phyloP scores from a whole-genome alignment of 2,797 vertebrate genomes.

The Crax fasciolata region DNA sequence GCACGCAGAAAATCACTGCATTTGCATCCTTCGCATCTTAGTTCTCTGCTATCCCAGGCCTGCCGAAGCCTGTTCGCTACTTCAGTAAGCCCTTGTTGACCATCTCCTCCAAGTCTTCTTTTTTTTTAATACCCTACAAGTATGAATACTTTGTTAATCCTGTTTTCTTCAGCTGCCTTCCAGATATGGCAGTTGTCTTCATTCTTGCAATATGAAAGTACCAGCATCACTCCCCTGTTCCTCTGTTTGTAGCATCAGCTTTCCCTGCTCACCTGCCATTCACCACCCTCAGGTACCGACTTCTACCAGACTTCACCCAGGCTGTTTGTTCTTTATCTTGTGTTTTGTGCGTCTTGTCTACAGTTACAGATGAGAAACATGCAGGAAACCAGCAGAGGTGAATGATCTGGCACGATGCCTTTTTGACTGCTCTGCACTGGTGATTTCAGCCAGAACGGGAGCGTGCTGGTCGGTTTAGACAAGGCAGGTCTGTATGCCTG shows the following conservation, averaged over 20 bases:
- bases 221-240: background rate
- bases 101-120: background rate
- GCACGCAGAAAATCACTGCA: background rate
- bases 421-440: background rate
- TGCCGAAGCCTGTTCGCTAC: too few species aligned
- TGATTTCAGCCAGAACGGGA: too few species aligned
- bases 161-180: background rate
- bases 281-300: background rate
- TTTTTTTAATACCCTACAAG: background rate
- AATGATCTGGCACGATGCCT: background rate
- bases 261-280: background rate
- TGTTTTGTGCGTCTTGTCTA: background rate
- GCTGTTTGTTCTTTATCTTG: background rate
- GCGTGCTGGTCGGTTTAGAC: too few species aligned
- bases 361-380: background rate
- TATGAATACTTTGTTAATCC: background rate
- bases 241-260: background rate
- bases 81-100: background rate
- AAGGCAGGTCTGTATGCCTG: background rate
- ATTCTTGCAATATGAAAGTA: background rate
- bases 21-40: background rate
- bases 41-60: background rate
- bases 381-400: background rate
- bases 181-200: background rate
- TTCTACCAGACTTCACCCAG: background rate